Evolutionary conservation across 2,113 vertebrate genomes (phyloP).

Genomic region (Erpornis zantholeuca): DNA sequence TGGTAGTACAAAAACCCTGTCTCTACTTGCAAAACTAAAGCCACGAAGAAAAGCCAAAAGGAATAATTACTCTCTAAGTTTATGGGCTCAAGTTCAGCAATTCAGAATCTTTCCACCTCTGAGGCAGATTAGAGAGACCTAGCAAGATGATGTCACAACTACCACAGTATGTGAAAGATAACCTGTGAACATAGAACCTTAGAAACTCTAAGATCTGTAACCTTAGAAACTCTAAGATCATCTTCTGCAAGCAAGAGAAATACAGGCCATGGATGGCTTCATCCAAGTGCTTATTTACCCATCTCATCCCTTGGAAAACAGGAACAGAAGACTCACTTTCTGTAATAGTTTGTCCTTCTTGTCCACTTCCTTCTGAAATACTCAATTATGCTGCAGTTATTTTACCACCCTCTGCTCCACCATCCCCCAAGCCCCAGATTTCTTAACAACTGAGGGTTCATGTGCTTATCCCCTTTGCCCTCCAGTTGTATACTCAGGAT

Average conservation of each 20-base stretch:
- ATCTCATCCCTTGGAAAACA: neutral
- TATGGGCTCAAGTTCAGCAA: neutral
- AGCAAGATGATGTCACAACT: neutral
- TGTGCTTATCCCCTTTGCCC: neutral
- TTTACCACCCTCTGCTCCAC: neutral
- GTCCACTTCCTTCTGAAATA: neutral
- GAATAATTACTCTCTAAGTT: neutral
- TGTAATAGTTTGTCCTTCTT: neutral
- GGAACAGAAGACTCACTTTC: neutral
- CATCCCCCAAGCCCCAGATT: neutral
- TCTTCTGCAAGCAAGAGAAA: neutral
- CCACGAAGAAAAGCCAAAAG: neutral
- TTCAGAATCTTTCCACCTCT: neutral
- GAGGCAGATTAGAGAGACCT: neutral
- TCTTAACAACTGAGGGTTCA: neutral
- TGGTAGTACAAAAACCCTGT: neutral
- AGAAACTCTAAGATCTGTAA: no score
- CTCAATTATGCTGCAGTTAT: neutral
- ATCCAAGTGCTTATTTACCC: neutral
- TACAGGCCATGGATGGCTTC: neutral
- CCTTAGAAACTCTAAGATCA: no score
- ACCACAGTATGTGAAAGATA: neutral
- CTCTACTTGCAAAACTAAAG: neutral
- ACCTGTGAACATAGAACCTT: no score
- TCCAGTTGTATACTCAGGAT: neutral